Evolutionary conservation across 2,113 vertebrate genomes (phyloP).

Genomic region (Burhinus oedicnemus): DNA sequence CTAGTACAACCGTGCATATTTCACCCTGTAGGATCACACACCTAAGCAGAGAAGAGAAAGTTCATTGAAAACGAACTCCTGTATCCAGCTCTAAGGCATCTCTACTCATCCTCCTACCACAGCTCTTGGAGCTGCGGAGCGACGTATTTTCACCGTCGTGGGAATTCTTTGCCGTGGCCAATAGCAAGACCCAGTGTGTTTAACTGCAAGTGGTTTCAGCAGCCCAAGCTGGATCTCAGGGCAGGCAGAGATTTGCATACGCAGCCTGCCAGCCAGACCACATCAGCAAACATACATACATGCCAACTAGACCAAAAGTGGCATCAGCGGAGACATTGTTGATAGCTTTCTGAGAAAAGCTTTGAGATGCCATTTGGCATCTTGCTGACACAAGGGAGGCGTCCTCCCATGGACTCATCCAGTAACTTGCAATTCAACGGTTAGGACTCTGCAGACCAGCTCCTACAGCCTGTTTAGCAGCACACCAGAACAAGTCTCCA

Average conservation of each 20-base stretch:
- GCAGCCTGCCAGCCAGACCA: not conserved
- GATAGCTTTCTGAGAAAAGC: not conserved
- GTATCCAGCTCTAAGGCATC: not conserved
- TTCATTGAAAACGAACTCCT: not conserved
- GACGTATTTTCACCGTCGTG: not conserved
- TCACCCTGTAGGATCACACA: not conserved
- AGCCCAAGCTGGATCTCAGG: not conserved
- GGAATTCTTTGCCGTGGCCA: not conserved
- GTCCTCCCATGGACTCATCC: not conserved
- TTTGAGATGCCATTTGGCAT: not conserved
- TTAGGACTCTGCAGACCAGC: not conserved
- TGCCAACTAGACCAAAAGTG: not conserved
- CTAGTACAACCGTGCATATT: fast-evolving
- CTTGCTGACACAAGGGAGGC: not conserved
- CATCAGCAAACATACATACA: not conserved
- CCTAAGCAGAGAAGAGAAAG: not conserved
- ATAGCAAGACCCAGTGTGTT: not conserved
- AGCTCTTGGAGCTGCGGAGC: not conserved
- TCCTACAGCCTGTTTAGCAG: not conserved
- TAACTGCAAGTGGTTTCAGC: not conserved
- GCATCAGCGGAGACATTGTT: fast-evolving
- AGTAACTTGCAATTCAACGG: not conserved
- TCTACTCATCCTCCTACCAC: not conserved
- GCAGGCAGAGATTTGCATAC: not conserved
- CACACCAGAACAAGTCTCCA: not conserved